Evolutionary conservation across 2,113 vertebrate species (phyloP), one percentile per base, ranked within the genome.

Genomic region (Pionites leucogaster): DNA sequence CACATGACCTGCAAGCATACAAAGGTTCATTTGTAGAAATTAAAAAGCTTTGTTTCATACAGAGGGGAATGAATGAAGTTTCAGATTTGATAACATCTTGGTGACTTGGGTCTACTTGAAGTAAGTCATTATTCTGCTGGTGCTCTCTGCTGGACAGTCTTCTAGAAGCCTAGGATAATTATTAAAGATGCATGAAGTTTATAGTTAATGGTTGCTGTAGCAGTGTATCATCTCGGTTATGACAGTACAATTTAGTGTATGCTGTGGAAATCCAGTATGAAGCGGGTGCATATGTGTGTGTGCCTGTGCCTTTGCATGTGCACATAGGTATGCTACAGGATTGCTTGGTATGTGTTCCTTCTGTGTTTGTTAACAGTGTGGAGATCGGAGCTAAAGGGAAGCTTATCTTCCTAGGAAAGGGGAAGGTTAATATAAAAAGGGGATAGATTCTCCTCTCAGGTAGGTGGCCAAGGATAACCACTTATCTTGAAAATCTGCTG

Each of bases 221-320:
- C 39, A 46, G 29, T n/a, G 16, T 82, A 31, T 59, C 19, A 3
- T 35, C 13, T 50, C 47, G 35, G 35, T 31, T 27, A 6, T 4
- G 49, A 25, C 27, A 47, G 64, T 7, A 90, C n/a, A 87, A 91
- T 74, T 89, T 31, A 29, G 3, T 13, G 27, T 20, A 11, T 29
- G 22, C 33, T 27, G 5, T 84, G 19, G 47, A 85, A 78, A 39
- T 60, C 13, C 33, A 80, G 17, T 28, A 19, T 6, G 39, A 50
- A 67, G 17, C 8, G 9, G 1, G 4, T 27, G 8, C n/a, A 27
- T 27, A 0, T 8, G 7, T 13, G 1, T 3, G 4, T 69, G n/a
- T 59, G 12, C 50, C 49, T 65, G 12, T 19, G 18, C 1, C 0
- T 50, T 27, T 46, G 11, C 50, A 5, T 22, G 28, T 31, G 17